Percentiles rank a stretch among this genome's conserved stretches.
Conservation (phyloP, 1,140 invertebrate genomes). For the Lineus longissimus region DNA sequence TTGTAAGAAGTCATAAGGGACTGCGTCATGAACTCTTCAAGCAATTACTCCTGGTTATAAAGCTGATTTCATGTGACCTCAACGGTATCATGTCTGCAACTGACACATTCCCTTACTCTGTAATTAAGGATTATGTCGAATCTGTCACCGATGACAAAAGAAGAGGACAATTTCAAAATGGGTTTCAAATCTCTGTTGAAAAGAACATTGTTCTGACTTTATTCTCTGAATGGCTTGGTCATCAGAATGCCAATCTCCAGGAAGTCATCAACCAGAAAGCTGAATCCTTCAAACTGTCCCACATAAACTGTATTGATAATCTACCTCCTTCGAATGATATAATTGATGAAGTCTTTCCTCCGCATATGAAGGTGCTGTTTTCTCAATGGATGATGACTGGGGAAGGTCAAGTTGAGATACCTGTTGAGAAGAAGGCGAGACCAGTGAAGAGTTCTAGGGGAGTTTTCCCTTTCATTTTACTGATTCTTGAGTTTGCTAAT, state of each 20-base stretch:
- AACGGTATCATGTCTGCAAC: background rate
- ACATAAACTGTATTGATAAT: conserved; percentile 35
- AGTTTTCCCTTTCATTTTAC: conserved; percentile 17
- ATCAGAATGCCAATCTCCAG: conserved; percentile 25
- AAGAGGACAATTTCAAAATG: background rate
- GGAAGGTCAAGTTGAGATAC: no score
- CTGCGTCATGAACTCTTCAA: background rate
- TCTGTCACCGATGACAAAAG: background rate
- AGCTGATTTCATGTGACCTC: background rate
- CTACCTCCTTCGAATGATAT: conserved; percentile 29
- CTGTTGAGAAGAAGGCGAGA: no score
- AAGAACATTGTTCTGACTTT: conserved; percentile 25
- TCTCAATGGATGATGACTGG: conserved; percentile 25
- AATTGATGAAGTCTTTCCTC: conserved; percentile 32
- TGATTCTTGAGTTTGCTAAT: conserved; percentile 22
- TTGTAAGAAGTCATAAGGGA: background rate
- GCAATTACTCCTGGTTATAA: background rate
- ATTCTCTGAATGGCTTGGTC: conserved; percentile 29
- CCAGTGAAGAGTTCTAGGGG: background rate
- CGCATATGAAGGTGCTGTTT: conserved; percentile 30
- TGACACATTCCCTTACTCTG: conserved; percentile 1
- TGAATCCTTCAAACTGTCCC: conserved; percentile 27
- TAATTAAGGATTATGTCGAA: conserved; percentile 3
- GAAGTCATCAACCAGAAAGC: conserved; percentile 21
- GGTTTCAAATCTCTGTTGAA: conserved; percentile 18